Conservation (phyloP, 2,888 invertebrate species). For the Nysson spinosus region DNA sequence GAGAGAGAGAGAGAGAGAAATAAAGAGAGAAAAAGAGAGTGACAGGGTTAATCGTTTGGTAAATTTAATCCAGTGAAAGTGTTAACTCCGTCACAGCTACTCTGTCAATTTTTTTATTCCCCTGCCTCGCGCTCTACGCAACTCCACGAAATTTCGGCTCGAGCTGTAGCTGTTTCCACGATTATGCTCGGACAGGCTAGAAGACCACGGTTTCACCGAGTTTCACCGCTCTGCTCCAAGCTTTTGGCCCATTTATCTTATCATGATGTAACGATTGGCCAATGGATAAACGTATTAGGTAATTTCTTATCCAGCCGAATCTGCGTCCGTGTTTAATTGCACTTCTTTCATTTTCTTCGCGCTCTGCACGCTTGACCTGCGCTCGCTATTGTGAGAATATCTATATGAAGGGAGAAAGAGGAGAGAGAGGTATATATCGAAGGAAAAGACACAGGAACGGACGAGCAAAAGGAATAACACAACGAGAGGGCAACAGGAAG, state of each 20-base stretch:
- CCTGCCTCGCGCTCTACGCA: slow-evolving; percentile 25
- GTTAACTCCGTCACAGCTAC: slow-evolving; percentile 17
- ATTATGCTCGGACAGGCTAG: slow-evolving; percentile 28
- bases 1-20: slow-evolving; percentile 3
- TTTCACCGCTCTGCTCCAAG: slow-evolving; percentile 63
- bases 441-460: too few species aligned
- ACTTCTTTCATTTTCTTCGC: slow-evolving; percentile 7
- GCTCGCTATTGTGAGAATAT: too few species aligned
- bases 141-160: slow-evolving; percentile 42
- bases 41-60: slow-evolving; percentile 18
- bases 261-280: slow-evolving; percentile 59
- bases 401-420: too few species aligned
- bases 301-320: slow-evolving; percentile 46
- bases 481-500: too few species aligned
- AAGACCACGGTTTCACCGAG: slow-evolving; percentile 63
- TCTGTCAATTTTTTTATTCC: slow-evolving; percentile 29
- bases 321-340: slow-evolving; percentile 31
- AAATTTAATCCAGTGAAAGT: slow-evolving; percentile 52
- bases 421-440: too few species aligned
- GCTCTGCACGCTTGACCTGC: too few species aligned
- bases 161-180: slow-evolving; percentile 36
- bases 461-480: too few species aligned
- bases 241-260: slow-evolving; percentile 52
- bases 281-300: slow-evolving; percentile 52
- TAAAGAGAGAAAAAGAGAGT: slow-evolving; percentile 1